Conservation (phyloP, 92 coral and sea anemone species). For the Porites lobata region DNA sequence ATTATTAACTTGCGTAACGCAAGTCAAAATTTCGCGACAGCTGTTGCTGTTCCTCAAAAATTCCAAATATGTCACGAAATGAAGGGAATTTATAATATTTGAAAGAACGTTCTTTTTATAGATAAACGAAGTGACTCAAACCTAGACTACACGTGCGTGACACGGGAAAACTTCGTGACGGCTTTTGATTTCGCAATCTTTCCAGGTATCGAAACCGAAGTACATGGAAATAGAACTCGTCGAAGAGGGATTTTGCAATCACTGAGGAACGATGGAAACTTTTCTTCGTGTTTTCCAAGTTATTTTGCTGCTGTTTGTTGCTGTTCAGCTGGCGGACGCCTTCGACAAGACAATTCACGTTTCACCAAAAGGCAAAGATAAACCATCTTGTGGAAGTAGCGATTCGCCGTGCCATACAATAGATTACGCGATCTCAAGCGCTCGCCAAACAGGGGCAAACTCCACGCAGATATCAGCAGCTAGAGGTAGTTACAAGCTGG, state of each 20-base stretch:
- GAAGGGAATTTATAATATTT: too few relatives aligned
- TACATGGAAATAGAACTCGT: too few relatives aligned
- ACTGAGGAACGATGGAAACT: background rate
- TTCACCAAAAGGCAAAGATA: slow-evolving; percentile 61
- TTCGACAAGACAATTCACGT: slow-evolving; percentile 42
- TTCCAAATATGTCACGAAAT: background rate
- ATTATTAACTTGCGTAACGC: too few relatives aligned
- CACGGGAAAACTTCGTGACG: background rate
- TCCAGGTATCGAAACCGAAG: background rate
- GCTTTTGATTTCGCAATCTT: slow-evolving; percentile 1
- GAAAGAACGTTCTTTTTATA: background rate
- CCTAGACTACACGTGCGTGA: background rate
- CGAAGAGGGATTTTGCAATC: too few relatives aligned
- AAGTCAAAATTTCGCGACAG: too few relatives aligned
- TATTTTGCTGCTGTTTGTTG: background rate
- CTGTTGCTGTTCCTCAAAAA: background rate
- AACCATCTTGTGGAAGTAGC: slow-evolving; percentile 28
- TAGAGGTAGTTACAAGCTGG: slow-evolving; percentile 59
- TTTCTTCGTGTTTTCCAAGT: background rate
- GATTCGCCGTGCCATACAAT: slow-evolving; percentile 54
- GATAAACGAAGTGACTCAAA: background rate
- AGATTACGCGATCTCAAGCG: slow-evolving; percentile 46
- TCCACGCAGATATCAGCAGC: slow-evolving; percentile 67
- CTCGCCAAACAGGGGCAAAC: slow-evolving; percentile 13
- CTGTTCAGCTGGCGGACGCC: background rate